Conservation (phyloP, 2,113 vertebrate species). For the Microtus oregoni region DNA sequence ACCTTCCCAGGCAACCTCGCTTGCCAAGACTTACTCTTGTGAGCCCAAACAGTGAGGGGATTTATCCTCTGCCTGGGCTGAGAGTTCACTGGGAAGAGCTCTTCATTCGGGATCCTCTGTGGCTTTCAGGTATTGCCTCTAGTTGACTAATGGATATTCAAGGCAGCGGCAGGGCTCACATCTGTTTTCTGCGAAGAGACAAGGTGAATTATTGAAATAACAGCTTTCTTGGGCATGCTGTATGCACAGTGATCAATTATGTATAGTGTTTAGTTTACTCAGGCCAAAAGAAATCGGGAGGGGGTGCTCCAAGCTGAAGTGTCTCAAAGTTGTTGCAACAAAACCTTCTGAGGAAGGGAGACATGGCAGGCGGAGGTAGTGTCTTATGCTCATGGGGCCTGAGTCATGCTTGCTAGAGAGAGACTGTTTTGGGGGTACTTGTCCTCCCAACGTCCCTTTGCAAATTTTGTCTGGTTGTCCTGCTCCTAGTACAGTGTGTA, state of each 20-base stretch:
- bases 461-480: not conserved
- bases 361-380: no score
- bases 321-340: not conserved
- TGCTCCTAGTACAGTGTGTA: not conserved
- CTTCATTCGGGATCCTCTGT: not conserved
- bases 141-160: not conserved
- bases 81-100: fast-evolving
- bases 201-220: conserved; percentile 56
- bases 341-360: not conserved
- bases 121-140: not conserved
- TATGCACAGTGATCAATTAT: not conserved
- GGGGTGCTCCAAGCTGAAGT: not conserved
- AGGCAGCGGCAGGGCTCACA: not conserved
- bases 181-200: conserved; percentile 9
- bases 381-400: not conserved
- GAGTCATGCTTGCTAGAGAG: not conserved
- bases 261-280: conserved; percentile 57
- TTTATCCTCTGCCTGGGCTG: not conserved
- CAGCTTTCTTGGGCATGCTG: conserved; percentile 3
- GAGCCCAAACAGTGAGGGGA: not conserved
- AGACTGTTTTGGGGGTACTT: not conserved
- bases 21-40: not conserved
- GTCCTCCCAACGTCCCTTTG: not conserved
- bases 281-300: not conserved
- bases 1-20: not conserved